Evolutionary conservation across 2,797 vertebrate genomes (phyloP).

Genomic region (Clarias pachynema): DNA sequence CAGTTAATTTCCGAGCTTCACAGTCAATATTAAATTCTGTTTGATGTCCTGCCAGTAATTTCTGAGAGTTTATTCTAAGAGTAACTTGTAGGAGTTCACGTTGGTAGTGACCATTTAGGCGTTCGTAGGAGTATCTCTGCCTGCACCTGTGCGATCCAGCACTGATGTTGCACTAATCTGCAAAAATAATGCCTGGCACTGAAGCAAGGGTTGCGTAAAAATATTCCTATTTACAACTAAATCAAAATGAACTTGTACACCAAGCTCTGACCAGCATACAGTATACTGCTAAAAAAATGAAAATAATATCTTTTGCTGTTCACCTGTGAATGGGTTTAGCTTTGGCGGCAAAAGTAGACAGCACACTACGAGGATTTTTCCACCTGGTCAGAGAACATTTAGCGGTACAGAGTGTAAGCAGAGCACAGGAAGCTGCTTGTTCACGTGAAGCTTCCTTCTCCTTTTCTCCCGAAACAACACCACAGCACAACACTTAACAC

Average conservation of each 20-base stretch:
- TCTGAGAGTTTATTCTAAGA: constrained; percentile 16
- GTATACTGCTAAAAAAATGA: constrained; percentile 36
- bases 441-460: constrained; percentile 2
- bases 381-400: not conserved
- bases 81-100: constrained; percentile 16
- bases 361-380: constrained; percentile 14
- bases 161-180: constrained; percentile 32
- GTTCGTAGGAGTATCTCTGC: constrained; percentile 29
- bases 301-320: constrained; percentile 20
- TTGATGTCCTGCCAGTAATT: constrained; percentile 4
- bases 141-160: constrained; percentile 28
- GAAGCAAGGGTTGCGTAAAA: constrained; percentile 51
- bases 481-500: constrained; percentile 44
- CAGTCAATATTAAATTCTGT: constrained; percentile 2
- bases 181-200: constrained; percentile 43
- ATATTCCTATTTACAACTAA: constrained; percentile 57
- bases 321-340: constrained; percentile 6
- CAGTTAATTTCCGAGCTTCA: not conserved
- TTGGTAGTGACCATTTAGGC: constrained; percentile 26
- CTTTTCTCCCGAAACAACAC: constrained; percentile 12
- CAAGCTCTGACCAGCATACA: constrained; percentile 39
- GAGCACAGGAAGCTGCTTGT: constrained; percentile 4
- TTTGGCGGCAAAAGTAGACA: constrained; percentile 33
- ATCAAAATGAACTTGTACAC: constrained; percentile 18
- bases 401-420: not conserved